These are phyloP conservation scores for Carduelis carduelis DNA, from an alignment of 2,797 vertebrate species.

Conservation along the genomic window DNA sequence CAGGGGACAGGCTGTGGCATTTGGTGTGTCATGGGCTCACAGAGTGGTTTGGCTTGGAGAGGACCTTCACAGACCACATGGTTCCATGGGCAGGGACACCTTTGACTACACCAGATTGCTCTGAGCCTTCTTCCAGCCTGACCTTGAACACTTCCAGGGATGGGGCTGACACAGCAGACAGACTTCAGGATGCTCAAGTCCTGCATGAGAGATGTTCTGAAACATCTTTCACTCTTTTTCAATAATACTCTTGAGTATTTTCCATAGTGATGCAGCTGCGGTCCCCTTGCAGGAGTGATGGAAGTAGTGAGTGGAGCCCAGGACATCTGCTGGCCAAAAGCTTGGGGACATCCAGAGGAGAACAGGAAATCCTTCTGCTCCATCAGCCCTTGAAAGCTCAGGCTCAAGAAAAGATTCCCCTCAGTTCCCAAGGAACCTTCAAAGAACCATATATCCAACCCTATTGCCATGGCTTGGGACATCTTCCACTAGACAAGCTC, in stretches of 20 bases:
- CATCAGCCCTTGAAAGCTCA: background rate
- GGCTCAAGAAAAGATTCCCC: background rate
- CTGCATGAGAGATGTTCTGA: background rate
- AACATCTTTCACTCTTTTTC: background rate
- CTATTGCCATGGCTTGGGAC: background rate
- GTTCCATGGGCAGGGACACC: background rate
- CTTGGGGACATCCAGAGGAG: background rate
- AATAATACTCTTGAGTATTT: background rate
- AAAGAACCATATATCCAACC: background rate
- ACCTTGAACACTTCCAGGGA: background rate
- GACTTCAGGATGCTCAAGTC: background rate
- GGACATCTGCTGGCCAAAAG: background rate
- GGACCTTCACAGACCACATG: background rate
- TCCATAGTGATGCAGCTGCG: accelerated
- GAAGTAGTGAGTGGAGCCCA: background rate
- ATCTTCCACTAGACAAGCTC: background rate
- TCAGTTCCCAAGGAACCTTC: background rate
- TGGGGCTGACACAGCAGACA: background rate
- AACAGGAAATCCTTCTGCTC: background rate
- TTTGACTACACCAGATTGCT: background rate
- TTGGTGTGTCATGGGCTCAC: background rate
- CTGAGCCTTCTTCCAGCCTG: background rate
- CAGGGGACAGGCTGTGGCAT: background rate
- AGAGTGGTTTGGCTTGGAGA: background rate
- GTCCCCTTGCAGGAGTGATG: background rate